Conservation (phyloP, 2,888 invertebrate genomes). For the Drosophila mimica region DNA sequence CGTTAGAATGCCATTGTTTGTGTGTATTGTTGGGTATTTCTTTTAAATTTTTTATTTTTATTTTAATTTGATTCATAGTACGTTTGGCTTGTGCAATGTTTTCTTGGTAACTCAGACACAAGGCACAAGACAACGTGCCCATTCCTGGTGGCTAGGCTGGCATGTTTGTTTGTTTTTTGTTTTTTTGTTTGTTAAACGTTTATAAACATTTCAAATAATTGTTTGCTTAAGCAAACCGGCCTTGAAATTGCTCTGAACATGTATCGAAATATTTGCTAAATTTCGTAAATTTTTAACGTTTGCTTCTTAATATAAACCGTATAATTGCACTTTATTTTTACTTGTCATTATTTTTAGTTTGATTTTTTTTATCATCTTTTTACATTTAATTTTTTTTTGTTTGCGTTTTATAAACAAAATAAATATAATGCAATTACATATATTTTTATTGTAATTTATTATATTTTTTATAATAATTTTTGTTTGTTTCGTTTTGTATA, state of each 20-base stretch:
- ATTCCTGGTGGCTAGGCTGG: conserved; percentile 30
- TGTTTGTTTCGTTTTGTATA: conserved; percentile 54
- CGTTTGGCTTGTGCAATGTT: conserved; percentile 22
- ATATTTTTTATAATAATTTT: conserved; percentile 48
- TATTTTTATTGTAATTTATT: conserved; percentile 42
- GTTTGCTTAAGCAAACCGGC: conserved; percentile 54
- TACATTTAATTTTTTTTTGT: conserved; percentile 49
- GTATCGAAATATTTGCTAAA: conserved; percentile 62
- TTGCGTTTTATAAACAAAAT: conserved; percentile 50
- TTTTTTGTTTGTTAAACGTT: conserved; percentile 29
- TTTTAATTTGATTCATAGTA: neutral
- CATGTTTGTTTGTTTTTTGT: conserved; percentile 22
- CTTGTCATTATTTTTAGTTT: conserved; percentile 60
- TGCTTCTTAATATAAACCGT: conserved; percentile 75
- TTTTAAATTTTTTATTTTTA: conserved; percentile 4
- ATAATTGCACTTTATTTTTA: conserved; percentile 77
- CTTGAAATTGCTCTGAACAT: conserved; percentile 66
- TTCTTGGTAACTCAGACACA: conserved; percentile 28
- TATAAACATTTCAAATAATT: conserved; percentile 39
- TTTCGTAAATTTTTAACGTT: conserved; percentile 68
- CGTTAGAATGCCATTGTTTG: conserved; percentile 27
- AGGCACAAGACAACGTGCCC: conserved; percentile 33
- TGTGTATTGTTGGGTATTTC: conserved; percentile 35
- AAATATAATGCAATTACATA: conserved; percentile 58
- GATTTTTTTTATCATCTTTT: conserved; percentile 45